Evolutionary conservation across 2,113 vertebrate species (phyloP).

Genomic region (Perca fluviatilis): DNA sequence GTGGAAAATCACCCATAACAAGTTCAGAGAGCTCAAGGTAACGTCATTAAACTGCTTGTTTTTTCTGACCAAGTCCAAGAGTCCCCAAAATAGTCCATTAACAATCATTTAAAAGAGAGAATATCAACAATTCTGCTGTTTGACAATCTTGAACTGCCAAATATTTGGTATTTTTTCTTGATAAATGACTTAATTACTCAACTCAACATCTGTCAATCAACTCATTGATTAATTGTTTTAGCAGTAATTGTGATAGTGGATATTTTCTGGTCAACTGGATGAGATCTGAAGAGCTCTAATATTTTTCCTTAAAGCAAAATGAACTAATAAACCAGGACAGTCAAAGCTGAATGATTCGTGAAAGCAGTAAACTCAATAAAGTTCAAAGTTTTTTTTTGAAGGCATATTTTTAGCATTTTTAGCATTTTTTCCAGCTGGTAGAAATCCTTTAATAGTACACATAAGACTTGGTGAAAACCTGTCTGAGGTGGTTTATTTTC

Average conservation of each 20-base stretch:
- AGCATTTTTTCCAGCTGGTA: slow-evolving; percentile 39
- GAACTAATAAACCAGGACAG: not conserved
- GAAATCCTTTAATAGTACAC: slow-evolving; percentile 53
- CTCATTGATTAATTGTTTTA: not conserved
- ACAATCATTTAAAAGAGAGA: not conserved
- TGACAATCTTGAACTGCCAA: not conserved
- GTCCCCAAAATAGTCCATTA: not conserved
- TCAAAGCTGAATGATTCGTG: not conserved
- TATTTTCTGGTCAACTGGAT: not conserved
- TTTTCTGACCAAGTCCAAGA: not conserved
- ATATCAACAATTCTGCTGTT: not conserved
- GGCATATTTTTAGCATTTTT: slow-evolving; percentile 18
- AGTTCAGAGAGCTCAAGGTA: not conserved
- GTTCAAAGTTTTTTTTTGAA: not conserved
- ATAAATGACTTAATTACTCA: not conserved
- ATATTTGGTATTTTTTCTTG: not conserved
- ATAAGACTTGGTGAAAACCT: slow-evolving; percentile 51
- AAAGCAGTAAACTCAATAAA: slow-evolving; percentile 7
- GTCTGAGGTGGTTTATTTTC: slow-evolving; percentile 56
- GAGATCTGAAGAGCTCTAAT: not conserved
- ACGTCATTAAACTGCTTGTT: not conserved
- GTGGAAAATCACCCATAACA: not conserved
- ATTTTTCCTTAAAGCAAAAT: not conserved
- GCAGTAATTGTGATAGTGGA: not conserved
- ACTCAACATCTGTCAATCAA: not conserved